Base-by-base conservation (phyloP, 1,140 invertebrate genomes). In the Calycopis cecrops region DNA sequence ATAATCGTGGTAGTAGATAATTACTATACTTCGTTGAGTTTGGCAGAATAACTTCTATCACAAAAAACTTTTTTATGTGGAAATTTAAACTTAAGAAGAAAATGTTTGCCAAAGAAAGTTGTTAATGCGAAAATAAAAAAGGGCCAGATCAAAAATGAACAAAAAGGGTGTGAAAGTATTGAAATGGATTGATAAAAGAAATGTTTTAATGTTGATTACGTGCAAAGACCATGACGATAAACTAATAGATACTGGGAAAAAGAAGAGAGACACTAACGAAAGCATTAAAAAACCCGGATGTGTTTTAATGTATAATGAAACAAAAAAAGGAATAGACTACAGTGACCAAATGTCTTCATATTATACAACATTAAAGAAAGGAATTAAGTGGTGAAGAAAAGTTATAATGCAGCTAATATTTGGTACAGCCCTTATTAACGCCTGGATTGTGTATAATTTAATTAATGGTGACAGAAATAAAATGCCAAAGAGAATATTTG, bases 41-140 rank as follows among this genome's bases (percentile, higher is more conserved):
- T 62, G 38, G 51, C 59, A 64, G 55, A 59, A 62, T 50, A 61
- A 28, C 49, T 61, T 52, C 59, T 59, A 44, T 65, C 56, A 61
- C 59, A 65, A 57, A 57, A 64, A 58, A 58, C 62, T 16, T 60
- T 58, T 58, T 34, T 64, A 60, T 61, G 56, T 59, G 59, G 63
- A 53, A 58, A 52, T 21, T 18, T 64, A 12, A 59, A 59, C 21
- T 12, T 17, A 59, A 60, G 9, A 57, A 21, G 57, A 35, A 64
- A 59, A 64, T 54, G 57, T 60, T 21, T 63, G 52, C 62, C 62
- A 55, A 64, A 64, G 54, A 17, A 51, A 55, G 52, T 63, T 59
- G 17, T 17, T 53, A 52, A 16, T 55, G 14, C 28, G 12, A 64
- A 64, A 57, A 48, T 59, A 35, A 12, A 60, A 21, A 64, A 60